These are phyloP conservation scores for Furnarius figulus DNA, from an alignment of 2,113 vertebrate genomes.

Conservation along the genomic window DNA sequence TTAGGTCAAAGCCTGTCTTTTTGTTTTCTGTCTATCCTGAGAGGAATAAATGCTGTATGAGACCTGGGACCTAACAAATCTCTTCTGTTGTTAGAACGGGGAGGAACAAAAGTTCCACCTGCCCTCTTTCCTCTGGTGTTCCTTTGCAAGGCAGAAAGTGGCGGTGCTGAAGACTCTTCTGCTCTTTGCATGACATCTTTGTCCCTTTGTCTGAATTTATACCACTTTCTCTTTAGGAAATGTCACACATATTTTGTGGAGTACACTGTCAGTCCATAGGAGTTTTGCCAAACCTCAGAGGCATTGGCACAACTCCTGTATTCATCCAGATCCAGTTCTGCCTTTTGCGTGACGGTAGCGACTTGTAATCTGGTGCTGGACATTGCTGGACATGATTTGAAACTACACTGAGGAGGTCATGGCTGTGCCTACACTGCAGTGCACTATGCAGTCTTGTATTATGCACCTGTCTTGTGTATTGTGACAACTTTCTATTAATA, in stretches of 20 bases:
- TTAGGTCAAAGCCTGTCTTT: background rate
- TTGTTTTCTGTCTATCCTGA: background rate
- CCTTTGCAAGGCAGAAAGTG: background rate
- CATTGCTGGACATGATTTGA: background rate
- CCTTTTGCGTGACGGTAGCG: background rate
- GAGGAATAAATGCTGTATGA: background rate
- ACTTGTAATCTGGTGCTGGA: background rate
- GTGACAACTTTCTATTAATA: background rate
- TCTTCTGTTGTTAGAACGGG: background rate
- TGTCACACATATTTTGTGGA: background rate
- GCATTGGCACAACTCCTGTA: background rate
- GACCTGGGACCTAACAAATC: background rate
- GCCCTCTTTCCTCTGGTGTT: background rate
- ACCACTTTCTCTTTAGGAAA: background rate
- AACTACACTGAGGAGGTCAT: background rate
- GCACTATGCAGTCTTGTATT: background rate
- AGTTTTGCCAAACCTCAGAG: background rate
- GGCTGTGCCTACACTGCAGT: background rate
- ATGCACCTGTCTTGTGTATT: background rate
- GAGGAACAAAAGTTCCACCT: background rate
- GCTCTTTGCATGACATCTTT: background rate
- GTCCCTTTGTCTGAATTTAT: background rate
- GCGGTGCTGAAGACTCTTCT: background rate
- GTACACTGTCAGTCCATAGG: accelerated
- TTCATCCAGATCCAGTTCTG: background rate